These are phyloP conservation scores for Bombus waltoni DNA, from an alignment of 1,140 invertebrate genomes.

Conservation along the genomic window DNA sequence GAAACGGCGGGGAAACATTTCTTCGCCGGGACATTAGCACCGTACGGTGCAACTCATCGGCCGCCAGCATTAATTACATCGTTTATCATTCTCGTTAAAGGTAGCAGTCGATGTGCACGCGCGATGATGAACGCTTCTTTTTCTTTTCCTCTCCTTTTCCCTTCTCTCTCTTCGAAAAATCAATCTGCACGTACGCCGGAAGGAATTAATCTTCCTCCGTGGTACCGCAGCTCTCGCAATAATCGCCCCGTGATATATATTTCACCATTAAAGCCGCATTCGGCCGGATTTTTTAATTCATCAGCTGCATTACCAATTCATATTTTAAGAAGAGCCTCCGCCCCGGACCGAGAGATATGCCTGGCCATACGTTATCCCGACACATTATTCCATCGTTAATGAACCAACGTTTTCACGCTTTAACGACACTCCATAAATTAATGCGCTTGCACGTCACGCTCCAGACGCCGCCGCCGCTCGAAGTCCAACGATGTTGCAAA, in stretches of 20 bases:
- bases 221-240: constrained; percentile 16
- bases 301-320: constrained; percentile 23
- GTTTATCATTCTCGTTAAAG: constrained; percentile 44
- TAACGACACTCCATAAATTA: constrained; percentile 43
- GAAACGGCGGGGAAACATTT: not conserved
- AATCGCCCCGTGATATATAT: constrained; percentile 11
- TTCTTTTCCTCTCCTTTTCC: not conserved
- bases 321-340: constrained; percentile 8
- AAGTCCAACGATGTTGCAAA: not conserved
- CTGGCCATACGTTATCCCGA: constrained; percentile 11
- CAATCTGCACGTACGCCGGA: constrained; percentile 35
- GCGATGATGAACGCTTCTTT: constrained; percentile 37
- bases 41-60: constrained; percentile 24
- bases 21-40: not conserved
- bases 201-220: constrained; percentile 37
- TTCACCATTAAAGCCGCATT: constrained; percentile 31
- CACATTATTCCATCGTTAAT: constrained; percentile 43
- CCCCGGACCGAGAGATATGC: not conserved
- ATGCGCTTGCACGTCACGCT: constrained; percentile 8
- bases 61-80: constrained; percentile 46
- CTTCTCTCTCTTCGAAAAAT: constrained; percentile 29
- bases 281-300: constrained; percentile 22
- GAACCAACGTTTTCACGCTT: constrained; percentile 34
- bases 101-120: constrained; percentile 34
- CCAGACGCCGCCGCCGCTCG: not conserved